Evolutionary conservation across 1,140 invertebrate genomes (phyloP).

Genomic region (Temnothorax longispinosus): DNA sequence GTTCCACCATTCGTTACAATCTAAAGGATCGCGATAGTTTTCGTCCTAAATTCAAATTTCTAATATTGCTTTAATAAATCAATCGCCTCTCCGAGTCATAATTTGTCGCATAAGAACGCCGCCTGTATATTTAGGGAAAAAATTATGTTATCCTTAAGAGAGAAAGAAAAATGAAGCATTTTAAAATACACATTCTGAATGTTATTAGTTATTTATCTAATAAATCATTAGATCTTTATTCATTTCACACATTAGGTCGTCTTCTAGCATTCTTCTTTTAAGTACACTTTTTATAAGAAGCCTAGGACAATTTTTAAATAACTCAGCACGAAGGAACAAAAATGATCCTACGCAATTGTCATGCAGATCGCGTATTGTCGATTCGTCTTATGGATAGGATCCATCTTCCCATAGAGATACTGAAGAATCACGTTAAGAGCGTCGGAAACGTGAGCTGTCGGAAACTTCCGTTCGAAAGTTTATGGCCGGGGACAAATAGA

Average conservation of each 20-base stretch:
- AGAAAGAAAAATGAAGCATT: background rate
- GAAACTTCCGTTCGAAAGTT: conserved; percentile 3
- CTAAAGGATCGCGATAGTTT: background rate
- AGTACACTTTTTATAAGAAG: background rate
- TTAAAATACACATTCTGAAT: background rate
- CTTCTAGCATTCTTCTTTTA: background rate
- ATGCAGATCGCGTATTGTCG: conserved; percentile 22
- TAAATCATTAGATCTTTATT: background rate
- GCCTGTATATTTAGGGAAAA: background rate
- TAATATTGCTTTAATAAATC: background rate
- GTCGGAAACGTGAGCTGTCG: conserved; percentile 10
- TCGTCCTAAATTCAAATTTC: background rate
- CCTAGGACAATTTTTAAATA: background rate
- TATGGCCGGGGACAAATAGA: background rate
- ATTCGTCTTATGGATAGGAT: conserved; percentile 21
- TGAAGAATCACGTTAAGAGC: background rate
- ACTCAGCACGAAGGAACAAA: background rate
- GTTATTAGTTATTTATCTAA: background rate
- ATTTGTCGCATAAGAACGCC: background rate
- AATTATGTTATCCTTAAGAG: background rate
- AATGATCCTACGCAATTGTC: background rate
- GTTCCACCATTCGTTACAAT: background rate
- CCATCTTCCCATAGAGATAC: conserved; percentile 7
- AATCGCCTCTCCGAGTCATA: too few species aligned
- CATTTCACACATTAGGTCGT: background rate